These are phyloP conservation scores for Patella caerulea DNA, from an alignment of 2,888 invertebrate species.

Conservation along the genomic window DNA sequence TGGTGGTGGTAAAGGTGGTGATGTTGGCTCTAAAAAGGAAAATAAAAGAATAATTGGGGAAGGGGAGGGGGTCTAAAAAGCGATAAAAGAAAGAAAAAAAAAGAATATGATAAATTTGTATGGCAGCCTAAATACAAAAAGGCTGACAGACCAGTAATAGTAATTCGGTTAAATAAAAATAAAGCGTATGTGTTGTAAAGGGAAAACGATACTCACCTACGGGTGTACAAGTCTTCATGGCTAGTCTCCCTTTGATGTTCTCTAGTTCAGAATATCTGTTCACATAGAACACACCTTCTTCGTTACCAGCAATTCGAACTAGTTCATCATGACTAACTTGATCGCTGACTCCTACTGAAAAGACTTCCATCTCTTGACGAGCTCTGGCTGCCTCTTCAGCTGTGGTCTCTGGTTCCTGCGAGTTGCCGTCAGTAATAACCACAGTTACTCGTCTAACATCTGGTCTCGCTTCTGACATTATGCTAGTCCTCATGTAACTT, in stretches of 20 bases:
- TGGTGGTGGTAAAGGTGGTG: too few relatives aligned
- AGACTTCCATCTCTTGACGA: conserved; percentile 25
- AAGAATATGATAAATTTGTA: too few relatives aligned
- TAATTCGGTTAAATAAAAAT: too few relatives aligned
- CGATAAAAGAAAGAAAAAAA: too few relatives aligned
- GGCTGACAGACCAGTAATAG: too few relatives aligned
- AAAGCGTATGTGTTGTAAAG: background rate
- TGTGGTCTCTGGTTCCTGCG: background rate
- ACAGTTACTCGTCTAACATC: background rate
- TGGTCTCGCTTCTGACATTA: background rate
- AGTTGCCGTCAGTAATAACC: background rate
- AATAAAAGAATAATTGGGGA: too few relatives aligned
- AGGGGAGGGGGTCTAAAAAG: too few relatives aligned
- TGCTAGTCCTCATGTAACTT: background rate
- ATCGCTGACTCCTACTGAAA: conserved; percentile 30
- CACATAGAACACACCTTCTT: conserved; percentile 14
- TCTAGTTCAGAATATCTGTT: conserved; percentile 15
- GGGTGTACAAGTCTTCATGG: background rate
- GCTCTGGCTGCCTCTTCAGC: conserved; percentile 13
- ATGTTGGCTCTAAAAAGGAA: too few relatives aligned
- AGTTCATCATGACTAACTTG: conserved; percentile 25
- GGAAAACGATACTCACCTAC: background rate
- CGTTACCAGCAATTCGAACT: conserved; percentile 31
- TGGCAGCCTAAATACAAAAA: too few relatives aligned
- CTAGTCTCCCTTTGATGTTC: background rate